phyloP scores from a whole-genome alignment of 2,113 vertebrate species.

The Symphodus melops region DNA sequence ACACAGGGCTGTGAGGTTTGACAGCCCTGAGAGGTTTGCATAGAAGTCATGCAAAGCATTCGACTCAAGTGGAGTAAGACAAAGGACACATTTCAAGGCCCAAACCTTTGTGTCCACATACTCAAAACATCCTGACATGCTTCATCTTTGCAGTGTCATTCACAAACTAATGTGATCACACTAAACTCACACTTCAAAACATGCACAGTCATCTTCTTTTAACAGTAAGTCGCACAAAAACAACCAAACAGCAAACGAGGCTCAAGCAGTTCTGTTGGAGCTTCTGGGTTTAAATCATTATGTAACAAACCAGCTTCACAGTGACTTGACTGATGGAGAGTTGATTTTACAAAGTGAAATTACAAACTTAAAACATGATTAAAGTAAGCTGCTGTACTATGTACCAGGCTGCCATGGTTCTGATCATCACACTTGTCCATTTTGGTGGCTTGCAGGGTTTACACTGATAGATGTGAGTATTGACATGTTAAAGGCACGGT shows the following conservation, averaged over 20 bases:
- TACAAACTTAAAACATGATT: background rate
- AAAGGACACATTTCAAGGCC: background rate
- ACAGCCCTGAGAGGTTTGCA: constrained; percentile 28
- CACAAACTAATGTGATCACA: background rate
- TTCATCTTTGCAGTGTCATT: background rate
- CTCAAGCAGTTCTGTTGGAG: background rate
- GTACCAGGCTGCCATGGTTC: too few species aligned
- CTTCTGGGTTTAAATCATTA: background rate
- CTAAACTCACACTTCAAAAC: background rate
- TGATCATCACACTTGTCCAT: too few species aligned
- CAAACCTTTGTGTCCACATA: background rate
- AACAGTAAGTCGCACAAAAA: background rate
- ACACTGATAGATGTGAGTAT: background rate
- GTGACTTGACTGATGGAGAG: background rate
- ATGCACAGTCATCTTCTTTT: background rate
- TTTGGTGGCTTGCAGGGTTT: too few species aligned
- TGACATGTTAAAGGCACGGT: background rate
- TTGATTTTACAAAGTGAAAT: background rate
- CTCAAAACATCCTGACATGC: background rate
- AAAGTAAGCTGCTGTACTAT: too few species aligned
- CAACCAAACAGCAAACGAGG: background rate
- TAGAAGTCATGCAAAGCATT: constrained; percentile 24
- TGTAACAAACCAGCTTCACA: background rate
- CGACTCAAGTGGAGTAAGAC: background rate
- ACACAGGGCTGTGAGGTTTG: constrained; percentile 7